Base-by-base conservation (phyloP, 2,888 invertebrate species). In the Myopa testacea region DNA sequence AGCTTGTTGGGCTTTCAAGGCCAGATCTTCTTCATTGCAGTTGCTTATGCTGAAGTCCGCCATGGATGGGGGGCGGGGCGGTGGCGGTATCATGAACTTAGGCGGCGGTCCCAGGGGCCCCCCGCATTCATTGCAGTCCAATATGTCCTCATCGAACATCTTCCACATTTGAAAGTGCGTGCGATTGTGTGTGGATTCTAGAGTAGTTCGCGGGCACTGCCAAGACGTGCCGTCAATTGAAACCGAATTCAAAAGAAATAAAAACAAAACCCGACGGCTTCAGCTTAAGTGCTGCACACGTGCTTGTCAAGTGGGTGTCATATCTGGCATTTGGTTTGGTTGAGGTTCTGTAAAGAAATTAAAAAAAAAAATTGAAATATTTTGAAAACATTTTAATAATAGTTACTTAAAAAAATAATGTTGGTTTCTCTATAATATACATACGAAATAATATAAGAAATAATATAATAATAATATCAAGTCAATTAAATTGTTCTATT, bases 81-180 rank as follows among this genome's bases (percentile, higher is more conserved):
- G 89, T 69, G 89, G 89, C 71, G 89, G 89, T 81, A 89, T 85
- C 78, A 87, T 84, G 81, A 89, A 89, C 85, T 88, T 87, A 80
- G 89, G 89, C 77, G 89, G 89, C 71, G 88, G 88, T 58, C 87
- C 89, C 73, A 88, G 81, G 26, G 86, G 83, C 79, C 87, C 88
- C 70, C 88, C 88, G 83, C 89, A 89, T 80, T 89, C 89, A 82
- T 87, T 87, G 84, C 89, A 89, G 78, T 89, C 88, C 81, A 88
- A 85, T 84, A 87, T 84, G 80, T 89, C 87, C 14, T 65, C 86
- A 77, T 89, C 88, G 75, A 88, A 86, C 89, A 89, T 89, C 86
- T 89, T 88, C 89, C 89, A 89, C 89, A 89, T 89, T 86, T 86
- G 86, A 72, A 45, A 73, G 68, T 69, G 68, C 52, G 60, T 69